Conservation (phyloP, 2,888 invertebrate genomes). For the Xestia ashworthii region DNA sequence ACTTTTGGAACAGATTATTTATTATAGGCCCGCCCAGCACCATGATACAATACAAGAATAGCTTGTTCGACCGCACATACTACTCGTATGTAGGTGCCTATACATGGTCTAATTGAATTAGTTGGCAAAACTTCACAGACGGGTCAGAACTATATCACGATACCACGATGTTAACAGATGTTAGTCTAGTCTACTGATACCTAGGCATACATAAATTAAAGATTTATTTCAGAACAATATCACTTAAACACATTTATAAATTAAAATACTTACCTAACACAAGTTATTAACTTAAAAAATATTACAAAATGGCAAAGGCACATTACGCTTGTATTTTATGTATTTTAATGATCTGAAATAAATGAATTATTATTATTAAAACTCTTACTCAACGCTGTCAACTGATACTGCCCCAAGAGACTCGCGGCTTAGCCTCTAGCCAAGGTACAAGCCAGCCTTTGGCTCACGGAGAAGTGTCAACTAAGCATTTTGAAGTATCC, state of each 20-base stretch:
- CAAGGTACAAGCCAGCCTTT: neutral
- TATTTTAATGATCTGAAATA: too few species aligned
- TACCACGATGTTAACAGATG: neutral
- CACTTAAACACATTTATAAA: neutral
- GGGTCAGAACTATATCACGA: neutral
- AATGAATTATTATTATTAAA: too few species aligned
- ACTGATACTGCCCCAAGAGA: neutral
- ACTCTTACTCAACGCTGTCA: neutral
- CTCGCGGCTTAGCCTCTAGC: neutral
- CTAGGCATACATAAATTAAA: neutral
- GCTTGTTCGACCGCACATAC: too few species aligned
- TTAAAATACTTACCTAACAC: too few species aligned
- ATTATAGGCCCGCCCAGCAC: neutral
- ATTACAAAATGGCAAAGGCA: too few species aligned
- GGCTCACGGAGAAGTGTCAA: neutral
- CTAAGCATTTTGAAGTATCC: too few species aligned
- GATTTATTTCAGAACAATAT: neutral
- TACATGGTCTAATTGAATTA: neutral
- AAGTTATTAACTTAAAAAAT: too few species aligned
- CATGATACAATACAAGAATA: neutral
- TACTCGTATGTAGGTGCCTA: neutral
- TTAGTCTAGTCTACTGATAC: neutral
- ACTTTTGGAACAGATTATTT: neutral
- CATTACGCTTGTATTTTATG: too few species aligned
- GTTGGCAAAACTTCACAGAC: neutral